phyloP scores from a whole-genome alignment of 2,888 invertebrate genomes.

The Caenorhabditis sulstoni region DNA sequence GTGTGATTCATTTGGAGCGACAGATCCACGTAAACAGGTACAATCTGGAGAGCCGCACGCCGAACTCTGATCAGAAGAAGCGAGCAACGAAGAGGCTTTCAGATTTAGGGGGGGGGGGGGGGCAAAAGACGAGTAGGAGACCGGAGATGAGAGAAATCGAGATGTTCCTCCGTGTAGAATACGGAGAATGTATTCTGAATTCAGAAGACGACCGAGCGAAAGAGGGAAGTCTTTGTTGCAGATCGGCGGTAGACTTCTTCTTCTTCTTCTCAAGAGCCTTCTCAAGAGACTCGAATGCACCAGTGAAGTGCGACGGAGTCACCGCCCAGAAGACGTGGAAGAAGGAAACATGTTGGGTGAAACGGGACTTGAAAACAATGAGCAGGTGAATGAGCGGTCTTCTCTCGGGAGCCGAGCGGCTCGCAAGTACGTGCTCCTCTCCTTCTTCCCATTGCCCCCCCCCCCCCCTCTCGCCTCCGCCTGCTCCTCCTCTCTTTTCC shows the following conservation, averaged over 20 bases:
- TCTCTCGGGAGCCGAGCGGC: not conserved
- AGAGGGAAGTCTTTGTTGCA: not conserved
- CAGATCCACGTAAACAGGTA: not conserved
- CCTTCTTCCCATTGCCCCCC: constrained; percentile 33
- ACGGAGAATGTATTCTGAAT: not conserved
- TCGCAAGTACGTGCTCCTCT: constrained; percentile 52
- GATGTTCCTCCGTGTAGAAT: too few species aligned
- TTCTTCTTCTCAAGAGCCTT: not conserved
- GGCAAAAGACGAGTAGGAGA: not conserved
- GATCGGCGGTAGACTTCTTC: too few species aligned
- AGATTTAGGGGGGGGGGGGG: too few species aligned
- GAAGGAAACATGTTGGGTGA: constrained; percentile 16
- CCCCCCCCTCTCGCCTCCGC: constrained; percentile 9
- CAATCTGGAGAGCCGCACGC: not conserved
- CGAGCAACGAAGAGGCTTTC: not conserved
- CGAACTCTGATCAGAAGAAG: constrained; percentile 8
- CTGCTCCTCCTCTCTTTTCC: constrained; percentile 15
- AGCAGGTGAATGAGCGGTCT: constrained; percentile 37
- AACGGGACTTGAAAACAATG: constrained; percentile 12
- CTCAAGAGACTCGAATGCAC: not conserved
- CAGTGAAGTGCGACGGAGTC: constrained; percentile 1
- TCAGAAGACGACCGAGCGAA: not conserved
- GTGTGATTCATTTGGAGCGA: constrained; percentile 5
- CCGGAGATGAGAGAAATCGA: not conserved
- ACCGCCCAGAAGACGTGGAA: not conserved